A percentile compares a stretch with the other conserved stretches of the same genome.
Conservation (phyloP, 2,888 invertebrate species). For the Oxycera nigricornis region DNA sequence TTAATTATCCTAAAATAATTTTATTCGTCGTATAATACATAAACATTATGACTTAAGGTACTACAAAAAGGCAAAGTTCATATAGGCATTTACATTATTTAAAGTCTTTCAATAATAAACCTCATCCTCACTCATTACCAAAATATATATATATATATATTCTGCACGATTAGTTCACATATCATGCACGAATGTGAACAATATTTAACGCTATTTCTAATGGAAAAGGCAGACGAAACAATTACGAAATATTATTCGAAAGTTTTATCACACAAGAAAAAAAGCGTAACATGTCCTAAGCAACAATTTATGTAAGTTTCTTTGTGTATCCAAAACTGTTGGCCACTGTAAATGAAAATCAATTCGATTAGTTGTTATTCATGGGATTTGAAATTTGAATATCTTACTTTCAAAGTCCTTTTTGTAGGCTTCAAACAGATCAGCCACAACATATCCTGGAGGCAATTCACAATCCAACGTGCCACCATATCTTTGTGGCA, state of each 20-base stretch:
- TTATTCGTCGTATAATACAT: too few species aligned
- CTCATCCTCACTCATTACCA: slow-evolving; percentile 4
- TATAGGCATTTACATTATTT: background rate
- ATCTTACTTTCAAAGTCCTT: slow-evolving; percentile 72
- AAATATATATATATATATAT: background rate
- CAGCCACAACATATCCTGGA: slow-evolving; percentile 71
- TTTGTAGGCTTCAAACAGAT: slow-evolving; percentile 72
- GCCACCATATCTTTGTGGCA: slow-evolving; percentile 74
- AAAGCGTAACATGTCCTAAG: background rate
- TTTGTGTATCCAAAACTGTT: slow-evolving; percentile 66
- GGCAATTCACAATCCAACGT: slow-evolving; percentile 65
- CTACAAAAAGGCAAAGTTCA: background rate
- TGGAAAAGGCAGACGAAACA: background rate
- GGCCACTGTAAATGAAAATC: slow-evolving; percentile 62
- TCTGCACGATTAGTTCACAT: too few species aligned
- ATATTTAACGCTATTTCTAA: background rate
- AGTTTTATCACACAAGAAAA: slow-evolving; percentile 30
- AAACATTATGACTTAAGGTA: too few species aligned
- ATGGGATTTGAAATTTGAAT: too few species aligned
- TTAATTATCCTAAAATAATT: too few species aligned
- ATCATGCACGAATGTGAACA: background rate
- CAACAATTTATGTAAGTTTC: slow-evolving; percentile 56
- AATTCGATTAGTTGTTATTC: background rate
- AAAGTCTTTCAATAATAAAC: background rate
- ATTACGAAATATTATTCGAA: background rate